These are phyloP conservation scores for Eristalinus aeneus DNA, from an alignment of 2,888 invertebrate genomes.

Conservation along the genomic window DNA sequence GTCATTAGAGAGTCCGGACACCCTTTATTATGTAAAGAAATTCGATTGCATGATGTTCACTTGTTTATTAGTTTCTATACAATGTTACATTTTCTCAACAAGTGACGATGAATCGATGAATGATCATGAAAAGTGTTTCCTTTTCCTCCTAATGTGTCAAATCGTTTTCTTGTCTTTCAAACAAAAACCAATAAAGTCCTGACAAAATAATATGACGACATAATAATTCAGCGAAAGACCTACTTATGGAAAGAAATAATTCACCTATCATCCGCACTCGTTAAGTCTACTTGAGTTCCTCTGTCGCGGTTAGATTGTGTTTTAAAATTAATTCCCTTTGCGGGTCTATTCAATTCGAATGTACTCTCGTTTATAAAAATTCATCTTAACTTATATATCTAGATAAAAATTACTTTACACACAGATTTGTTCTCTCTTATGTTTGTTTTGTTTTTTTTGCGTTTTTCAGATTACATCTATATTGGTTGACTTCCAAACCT, in stretches of 20 bases:
- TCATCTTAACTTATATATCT: constrained; percentile 63
- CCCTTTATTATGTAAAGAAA: constrained; percentile 35
- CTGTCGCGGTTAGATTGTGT: background rate
- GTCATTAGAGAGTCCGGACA: no score
- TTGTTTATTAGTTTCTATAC: constrained; percentile 45
- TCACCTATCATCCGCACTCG: background rate
- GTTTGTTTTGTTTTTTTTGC: constrained; percentile 16
- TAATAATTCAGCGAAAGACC: constrained; percentile 26
- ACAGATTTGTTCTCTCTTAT: constrained; percentile 23
- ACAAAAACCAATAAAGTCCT: background rate
- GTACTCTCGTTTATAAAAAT: constrained; percentile 49
- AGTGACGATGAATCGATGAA: constrained; percentile 39
- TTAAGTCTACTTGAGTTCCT: background rate
- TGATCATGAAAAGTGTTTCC: constrained; percentile 27
- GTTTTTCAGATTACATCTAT: background rate
- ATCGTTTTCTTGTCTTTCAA: background rate
- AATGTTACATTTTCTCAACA: constrained; percentile 40
- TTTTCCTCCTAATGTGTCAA: background rate
- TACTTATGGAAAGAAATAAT: constrained; percentile 2
- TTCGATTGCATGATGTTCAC: constrained; percentile 8
- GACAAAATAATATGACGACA: constrained; percentile 20
- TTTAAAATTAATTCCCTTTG: background rate
- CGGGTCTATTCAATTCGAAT: constrained; percentile 33
- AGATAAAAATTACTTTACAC: constrained; percentile 66
- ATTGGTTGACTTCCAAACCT: constrained; percentile 9